phyloP scores from a whole-genome alignment of 2,888 invertebrate genomes.

The Ferdinandea cuprea region DNA sequence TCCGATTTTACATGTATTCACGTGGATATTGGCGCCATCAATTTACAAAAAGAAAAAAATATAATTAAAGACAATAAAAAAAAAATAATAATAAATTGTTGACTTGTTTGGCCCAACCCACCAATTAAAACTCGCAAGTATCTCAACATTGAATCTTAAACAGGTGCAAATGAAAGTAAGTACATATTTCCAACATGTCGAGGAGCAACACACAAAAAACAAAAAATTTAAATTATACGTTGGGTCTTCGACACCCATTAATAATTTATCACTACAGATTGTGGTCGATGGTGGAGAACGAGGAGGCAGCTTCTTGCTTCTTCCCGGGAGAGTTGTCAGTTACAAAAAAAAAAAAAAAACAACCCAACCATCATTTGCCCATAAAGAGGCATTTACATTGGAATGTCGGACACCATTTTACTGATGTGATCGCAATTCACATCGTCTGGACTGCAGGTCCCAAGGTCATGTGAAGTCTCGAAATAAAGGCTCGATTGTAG shows the following conservation, averaged over 20 bases:
- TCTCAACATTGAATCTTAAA: slow-evolving; percentile 3
- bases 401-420: slow-evolving; percentile 33
- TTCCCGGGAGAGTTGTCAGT: not conserved
- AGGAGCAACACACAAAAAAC: too few species aligned
- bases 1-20: too few species aligned
- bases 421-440: slow-evolving; percentile 17
- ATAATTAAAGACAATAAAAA: not conserved
- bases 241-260: slow-evolving; percentile 3
- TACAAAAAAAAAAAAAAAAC: not conserved
- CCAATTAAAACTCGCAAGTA: not conserved
- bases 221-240: slow-evolving; percentile 14
- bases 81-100: too few species aligned
- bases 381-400: slow-evolving; percentile 34
- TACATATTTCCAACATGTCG: not conserved
- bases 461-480: slow-evolving; percentile 24
- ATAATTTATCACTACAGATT: slow-evolving; percentile 27
- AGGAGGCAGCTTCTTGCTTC: not conserved
- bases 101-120: slow-evolving; percentile 9
- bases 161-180: slow-evolving; percentile 47
- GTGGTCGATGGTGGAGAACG: not conserved
- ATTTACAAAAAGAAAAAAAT: not conserved
- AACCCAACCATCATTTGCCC: slow-evolving; percentile 14
- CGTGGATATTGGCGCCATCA: too few species aligned
- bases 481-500: slow-evolving; percentile 9
- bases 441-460: slow-evolving; percentile 28